phyloP scores from a whole-genome alignment of 2,888 invertebrate species.

The Hydrotaea cyrtoneurina region DNA sequence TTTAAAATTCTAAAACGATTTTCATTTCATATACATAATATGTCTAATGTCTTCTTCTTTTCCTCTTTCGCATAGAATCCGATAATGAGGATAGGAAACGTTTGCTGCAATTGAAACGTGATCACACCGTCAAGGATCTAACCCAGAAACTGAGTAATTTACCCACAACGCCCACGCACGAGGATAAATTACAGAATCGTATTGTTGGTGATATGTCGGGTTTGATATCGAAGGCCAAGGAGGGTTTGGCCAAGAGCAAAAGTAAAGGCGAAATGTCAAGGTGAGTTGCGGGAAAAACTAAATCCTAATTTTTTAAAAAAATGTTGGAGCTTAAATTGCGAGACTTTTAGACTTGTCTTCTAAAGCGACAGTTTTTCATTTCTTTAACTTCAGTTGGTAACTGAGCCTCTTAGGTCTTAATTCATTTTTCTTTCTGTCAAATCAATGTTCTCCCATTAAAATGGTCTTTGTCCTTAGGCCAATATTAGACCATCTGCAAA shows the following conservation, averaged over 20 bases:
- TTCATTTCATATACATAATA: background rate
- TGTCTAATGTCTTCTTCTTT: background rate
- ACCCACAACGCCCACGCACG: slow-evolving; percentile 81
- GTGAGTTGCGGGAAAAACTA: slow-evolving; percentile 70
- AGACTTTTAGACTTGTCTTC: too few relatives aligned
- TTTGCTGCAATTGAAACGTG: slow-evolving; percentile 87
- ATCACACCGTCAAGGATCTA: slow-evolving; percentile 93
- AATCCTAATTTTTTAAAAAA: too few relatives aligned
- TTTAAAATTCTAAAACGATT: background rate
- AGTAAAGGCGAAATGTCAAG: slow-evolving; percentile 85
- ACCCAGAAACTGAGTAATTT: slow-evolving; percentile 92
- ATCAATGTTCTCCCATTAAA: too few relatives aligned
- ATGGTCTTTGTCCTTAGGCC: too few relatives aligned
- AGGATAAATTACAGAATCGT: slow-evolving; percentile 84
- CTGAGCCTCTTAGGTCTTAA: too few relatives aligned
- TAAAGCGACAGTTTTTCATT: too few relatives aligned
- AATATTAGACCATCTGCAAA: too few relatives aligned
- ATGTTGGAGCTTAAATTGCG: too few relatives aligned
- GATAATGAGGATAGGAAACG: slow-evolving; percentile 84
- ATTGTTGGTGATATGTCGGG: slow-evolving; percentile 92
- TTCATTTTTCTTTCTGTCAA: too few relatives aligned
- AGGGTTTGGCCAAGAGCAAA: slow-evolving; percentile 93
- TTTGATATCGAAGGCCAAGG: slow-evolving; percentile 95
- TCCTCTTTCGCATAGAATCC: slow-evolving; percentile 79
- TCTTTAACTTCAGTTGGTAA: too few relatives aligned